Evolutionary conservation across 2,888 invertebrate genomes (phyloP).

Genomic region (Tethea ocularis): DNA sequence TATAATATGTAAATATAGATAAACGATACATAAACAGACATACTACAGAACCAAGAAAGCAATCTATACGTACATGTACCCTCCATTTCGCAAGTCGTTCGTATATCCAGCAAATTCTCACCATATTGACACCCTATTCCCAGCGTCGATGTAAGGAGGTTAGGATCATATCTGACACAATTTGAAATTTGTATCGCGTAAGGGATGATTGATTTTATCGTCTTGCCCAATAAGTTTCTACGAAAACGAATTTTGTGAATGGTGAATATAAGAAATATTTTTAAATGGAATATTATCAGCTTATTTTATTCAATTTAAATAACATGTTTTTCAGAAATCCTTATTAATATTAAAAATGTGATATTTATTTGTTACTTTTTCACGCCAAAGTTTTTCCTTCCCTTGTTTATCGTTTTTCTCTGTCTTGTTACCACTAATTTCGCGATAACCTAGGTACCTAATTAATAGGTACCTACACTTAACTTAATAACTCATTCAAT

Average conservation of each 20-base stretch:
- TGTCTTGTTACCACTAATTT: too few relatives aligned
- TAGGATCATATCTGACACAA: background rate
- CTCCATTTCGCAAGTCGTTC: background rate
- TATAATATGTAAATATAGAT: too few relatives aligned
- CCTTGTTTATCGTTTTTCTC: too few relatives aligned
- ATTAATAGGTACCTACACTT: too few relatives aligned
- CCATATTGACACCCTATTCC: background rate
- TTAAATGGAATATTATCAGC: background rate
- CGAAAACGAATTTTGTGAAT: background rate
- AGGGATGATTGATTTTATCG: background rate
- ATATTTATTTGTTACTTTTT: too few relatives aligned
- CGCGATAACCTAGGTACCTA: too few relatives aligned
- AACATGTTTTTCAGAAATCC: background rate
- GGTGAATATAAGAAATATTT: background rate
- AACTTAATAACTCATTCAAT: too few relatives aligned
- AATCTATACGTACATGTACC: background rate
- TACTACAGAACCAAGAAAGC: too few relatives aligned
- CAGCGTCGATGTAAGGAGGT: background rate
- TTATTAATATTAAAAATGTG: too few relatives aligned
- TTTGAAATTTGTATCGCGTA: conserved; percentile 3
- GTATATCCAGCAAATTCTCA: background rate
- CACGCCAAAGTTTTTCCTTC: too few relatives aligned
- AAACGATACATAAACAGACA: too few relatives aligned
- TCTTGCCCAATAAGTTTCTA: background rate
- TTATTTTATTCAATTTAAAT: background rate